A percentile compares a stretch with the other conserved stretches of the same genome.
These are phyloP conservation scores for Thymelicus acteon DNA, from an alignment of 2,888 invertebrate species.

Conservation along the genomic window DNA sequence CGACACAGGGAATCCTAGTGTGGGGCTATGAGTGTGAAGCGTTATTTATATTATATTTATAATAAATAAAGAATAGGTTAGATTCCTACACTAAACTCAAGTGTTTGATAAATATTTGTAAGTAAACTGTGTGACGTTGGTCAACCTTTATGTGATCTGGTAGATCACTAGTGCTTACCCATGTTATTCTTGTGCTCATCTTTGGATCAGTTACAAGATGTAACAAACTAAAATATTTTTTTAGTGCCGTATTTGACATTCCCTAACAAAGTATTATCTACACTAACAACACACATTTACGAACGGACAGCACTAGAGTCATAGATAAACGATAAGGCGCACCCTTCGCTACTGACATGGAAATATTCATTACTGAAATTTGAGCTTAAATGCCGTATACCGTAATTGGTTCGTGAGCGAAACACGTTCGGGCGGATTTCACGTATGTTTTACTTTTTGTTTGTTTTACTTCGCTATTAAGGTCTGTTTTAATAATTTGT, in stretches of 20 bases:
- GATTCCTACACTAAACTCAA: no score
- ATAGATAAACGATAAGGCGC: conserved; percentile 79
- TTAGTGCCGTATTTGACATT: conserved; percentile 10
- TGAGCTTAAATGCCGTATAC: conserved; percentile 78
- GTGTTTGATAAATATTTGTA: no score
- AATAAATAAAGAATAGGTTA: no score
- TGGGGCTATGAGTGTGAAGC: no score
- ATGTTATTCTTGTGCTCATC: no score
- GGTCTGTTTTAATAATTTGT: conserved; percentile 8
- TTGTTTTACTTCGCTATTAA: conserved; percentile 25
- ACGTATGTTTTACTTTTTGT: conserved; percentile 29
- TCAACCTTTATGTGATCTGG: no score
- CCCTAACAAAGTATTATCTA: conserved; percentile 30
- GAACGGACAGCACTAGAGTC: conserved; percentile 64
- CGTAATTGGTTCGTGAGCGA: conserved; percentile 78
- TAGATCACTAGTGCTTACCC: no score
- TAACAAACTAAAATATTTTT: no score
- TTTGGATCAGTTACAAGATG: no score
- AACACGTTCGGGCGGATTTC: conserved; percentile 62
- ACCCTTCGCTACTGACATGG: conserved; percentile 64
- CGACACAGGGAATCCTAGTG: no score
- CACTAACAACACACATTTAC: conserved; percentile 64
- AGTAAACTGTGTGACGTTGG: no score
- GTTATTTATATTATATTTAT: no score
- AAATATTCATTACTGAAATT: conserved; percentile 82